phyloP scores from a whole-genome alignment of 2,888 invertebrate genomes.

The Drosophila pegasa region DNA sequence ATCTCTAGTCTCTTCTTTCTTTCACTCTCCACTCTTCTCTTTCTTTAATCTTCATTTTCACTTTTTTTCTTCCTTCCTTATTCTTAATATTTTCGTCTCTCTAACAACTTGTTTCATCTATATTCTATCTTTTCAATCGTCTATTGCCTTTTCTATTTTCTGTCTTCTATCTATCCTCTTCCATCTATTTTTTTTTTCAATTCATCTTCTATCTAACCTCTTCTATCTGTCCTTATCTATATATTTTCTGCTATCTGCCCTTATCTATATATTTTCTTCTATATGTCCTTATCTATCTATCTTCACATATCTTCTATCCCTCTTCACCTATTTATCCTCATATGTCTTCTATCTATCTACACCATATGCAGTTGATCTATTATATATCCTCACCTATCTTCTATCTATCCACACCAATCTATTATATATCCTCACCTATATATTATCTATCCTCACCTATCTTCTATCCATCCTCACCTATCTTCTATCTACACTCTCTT shows the following conservation, averaged over 20 bases:
- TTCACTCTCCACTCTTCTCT: too few species aligned
- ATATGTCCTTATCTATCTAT: neutral
- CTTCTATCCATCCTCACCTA: neutral
- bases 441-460: neutral
- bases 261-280: neutral
- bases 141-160: too few species aligned
- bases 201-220: neutral
- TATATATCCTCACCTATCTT: neutral
- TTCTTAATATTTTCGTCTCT: too few species aligned
- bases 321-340: neutral
- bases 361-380: too few species aligned
- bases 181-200: too few species aligned
- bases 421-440: neutral
- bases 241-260: neutral
- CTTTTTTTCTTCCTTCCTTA: neutral
- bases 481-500: neutral
- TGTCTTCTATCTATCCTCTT: neutral
- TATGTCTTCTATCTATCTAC: neutral
- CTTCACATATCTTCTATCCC: too few species aligned
- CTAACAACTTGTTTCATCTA: neutral
- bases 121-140: neutral
- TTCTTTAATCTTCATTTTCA: too few species aligned
- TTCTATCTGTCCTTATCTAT: neutral
- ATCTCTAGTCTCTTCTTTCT: too few species aligned
- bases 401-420: too few species aligned